These are phyloP conservation scores for Anhinga rufa DNA, from an alignment of 2,113 vertebrate species.

Conservation along the genomic window DNA sequence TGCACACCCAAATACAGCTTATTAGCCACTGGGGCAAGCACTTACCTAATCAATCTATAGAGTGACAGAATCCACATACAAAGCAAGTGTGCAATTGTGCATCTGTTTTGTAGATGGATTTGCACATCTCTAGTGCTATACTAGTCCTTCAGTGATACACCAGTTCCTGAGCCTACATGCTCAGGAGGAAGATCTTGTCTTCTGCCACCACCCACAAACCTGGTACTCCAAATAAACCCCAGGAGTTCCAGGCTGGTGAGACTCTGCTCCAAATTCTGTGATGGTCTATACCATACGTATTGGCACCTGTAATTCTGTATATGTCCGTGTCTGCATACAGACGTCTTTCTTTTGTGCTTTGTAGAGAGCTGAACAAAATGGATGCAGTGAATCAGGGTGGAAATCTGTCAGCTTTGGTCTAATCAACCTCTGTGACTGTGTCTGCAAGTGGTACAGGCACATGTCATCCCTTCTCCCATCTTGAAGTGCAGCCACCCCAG, in stretches of 20 bases:
- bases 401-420: conserved; percentile 7
- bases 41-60: not conserved
- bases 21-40: not conserved
- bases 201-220: not conserved
- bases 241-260: not conserved
- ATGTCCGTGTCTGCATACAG: not conserved
- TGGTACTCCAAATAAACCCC: not conserved
- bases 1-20: not conserved
- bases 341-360: not conserved
- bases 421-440: not conserved
- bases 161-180: not conserved
- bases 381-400: not conserved
- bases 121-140: not conserved
- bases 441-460: not conserved
- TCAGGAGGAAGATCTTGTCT: not conserved
- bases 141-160: not conserved
- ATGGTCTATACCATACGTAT: not conserved
- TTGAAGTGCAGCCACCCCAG: not conserved
- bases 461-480: not conserved
- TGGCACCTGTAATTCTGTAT: not conserved
- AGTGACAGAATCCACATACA: not conserved
- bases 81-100: not conserved
- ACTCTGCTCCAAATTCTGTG: not conserved
- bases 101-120: not conserved
- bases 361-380: not conserved